These are phyloP conservation scores for Characodon lateralis DNA, from an alignment of 2,797 vertebrate species.

Conservation along the genomic window DNA sequence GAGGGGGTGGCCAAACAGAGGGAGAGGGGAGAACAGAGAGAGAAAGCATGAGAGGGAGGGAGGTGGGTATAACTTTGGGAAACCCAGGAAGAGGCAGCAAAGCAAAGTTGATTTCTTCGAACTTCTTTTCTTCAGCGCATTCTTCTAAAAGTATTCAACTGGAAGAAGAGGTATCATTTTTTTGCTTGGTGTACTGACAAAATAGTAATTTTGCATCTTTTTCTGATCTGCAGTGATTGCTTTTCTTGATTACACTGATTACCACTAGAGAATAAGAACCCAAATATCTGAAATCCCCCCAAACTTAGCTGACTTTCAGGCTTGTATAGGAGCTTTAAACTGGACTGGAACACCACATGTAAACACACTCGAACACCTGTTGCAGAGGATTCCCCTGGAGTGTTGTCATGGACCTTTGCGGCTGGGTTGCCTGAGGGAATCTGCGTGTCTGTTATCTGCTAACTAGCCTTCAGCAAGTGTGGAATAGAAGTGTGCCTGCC, in stretches of 20 bases:
- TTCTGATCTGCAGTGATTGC: conserved; percentile 14
- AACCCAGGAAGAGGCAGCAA: conserved; percentile 58
- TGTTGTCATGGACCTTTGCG: conserved; percentile 63
- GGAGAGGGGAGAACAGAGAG: conserved; percentile 23
- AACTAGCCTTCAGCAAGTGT: conserved; percentile 31
- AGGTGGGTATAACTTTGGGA: conserved; percentile 65
- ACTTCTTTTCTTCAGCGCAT: conserved; percentile 9
- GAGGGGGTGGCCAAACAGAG: conserved; percentile 42
- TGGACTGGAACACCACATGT: conserved; percentile 23
- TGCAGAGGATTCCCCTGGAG: conserved; percentile 59
- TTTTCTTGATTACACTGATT: conserved; percentile 42
- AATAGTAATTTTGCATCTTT: conserved; percentile 18
- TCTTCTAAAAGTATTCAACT: not conserved
- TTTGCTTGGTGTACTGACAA: conserved; percentile 26
- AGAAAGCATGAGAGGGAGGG: conserved; percentile 37
- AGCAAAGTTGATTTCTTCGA: conserved; percentile 51
- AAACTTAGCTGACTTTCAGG: conserved; percentile 30
- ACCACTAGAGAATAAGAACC: conserved; percentile 34
- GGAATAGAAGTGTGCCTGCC: conserved; percentile 49
- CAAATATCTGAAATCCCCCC: conserved; percentile 25
- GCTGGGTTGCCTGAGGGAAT: conserved; percentile 59
- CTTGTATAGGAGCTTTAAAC: conserved; percentile 22
- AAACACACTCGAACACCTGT: conserved; percentile 57
- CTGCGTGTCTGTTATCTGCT: conserved; percentile 50
- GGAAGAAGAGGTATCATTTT: conserved; percentile 28